A percentile compares a stretch with the other conserved stretches of the same genome.
Evolutionary conservation across 2,113 vertebrate genomes (phyloP).

Genomic region (Synodontis membranacea): DNA sequence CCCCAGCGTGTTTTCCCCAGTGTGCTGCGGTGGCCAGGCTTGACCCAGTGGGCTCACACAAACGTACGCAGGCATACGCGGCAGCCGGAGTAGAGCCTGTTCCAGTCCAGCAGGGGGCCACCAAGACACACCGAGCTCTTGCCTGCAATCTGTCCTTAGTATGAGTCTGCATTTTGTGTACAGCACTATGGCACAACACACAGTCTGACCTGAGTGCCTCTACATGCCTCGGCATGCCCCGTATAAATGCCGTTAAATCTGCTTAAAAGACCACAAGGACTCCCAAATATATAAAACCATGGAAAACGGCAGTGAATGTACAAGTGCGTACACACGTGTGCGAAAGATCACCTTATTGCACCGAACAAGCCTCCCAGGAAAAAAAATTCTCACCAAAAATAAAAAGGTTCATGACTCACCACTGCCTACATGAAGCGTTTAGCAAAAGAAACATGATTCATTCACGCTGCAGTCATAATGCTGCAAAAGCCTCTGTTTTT

Average conservation of each 20-base stretch:
- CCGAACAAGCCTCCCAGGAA: neutral
- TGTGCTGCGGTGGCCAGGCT: slow-evolving; percentile 19
- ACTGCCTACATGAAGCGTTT: slow-evolving; percentile 9
- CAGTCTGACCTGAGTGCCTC: no score
- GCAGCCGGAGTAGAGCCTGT: neutral
- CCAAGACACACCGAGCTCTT: neutral
- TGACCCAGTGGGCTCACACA: neutral
- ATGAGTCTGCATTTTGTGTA: slow-evolving; percentile 22
- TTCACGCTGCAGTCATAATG: slow-evolving; percentile 20
- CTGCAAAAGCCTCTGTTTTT: neutral
- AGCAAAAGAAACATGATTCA: slow-evolving; percentile 21
- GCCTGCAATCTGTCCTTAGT: neutral
- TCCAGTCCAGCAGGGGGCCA: slow-evolving; percentile 29
- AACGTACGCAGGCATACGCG: slow-evolving; percentile 1
- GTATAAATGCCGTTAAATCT: neutral
- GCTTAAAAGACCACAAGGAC: neutral
- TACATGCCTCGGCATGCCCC: neutral
- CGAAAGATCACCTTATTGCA: neutral
- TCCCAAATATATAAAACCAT: neutral
- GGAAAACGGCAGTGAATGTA: no score
- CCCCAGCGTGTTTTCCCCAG: slow-evolving; percentile 30
- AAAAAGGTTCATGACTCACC: slow-evolving; percentile 13
- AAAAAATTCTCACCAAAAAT: slow-evolving; percentile 1
- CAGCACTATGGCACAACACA: neutral
- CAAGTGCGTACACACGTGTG: neutral